Evolutionary conservation across 2,797 vertebrate species (phyloP), one percentile per base, ranked within the genome.

Genomic region (Pteropus rufus): DNA sequence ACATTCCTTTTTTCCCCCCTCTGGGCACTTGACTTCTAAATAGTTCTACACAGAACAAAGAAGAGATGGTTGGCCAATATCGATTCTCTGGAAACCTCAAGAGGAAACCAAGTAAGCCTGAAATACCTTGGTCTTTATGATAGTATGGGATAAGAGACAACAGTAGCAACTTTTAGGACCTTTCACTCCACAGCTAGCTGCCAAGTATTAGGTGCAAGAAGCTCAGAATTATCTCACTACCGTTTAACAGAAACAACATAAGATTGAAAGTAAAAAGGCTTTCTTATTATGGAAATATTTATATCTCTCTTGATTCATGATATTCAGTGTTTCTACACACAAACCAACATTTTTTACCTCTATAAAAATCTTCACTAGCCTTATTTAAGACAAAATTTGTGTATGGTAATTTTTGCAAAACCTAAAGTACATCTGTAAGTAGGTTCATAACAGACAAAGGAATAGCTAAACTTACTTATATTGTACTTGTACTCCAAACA

Each of bases 401-500:
- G 1, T 56, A 73, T 10, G 3, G 31, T n/a, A 69, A 60, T n/a
- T 91, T 76, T n/a, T 93, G 14, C 1, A 80, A 94, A 95, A 75
- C 26, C 52, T 49, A 36, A 60, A 91, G 10, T 29, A 15, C 8
- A 82, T 19, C 34, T 89, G 0, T 89, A 91, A 89, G 36, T 79
- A 80, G 34, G 11, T 87, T 84, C 16, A 0, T 77, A 87, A 79
- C 21, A 46, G 31, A 94, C 7, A 87, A 94, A 24, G 2, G 36
- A 19, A 81, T 6, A 93, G 5, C 7, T 65, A 82, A 69, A 97
- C 99, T 83, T 98, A 99, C 99, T 98, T 99, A 98, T 99, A 99
- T 81, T 99, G 99, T 46, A 98, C 98, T 5, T 99, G 99, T 76
- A 99, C 39, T 93, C 98, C 99, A 97, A 99, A 98, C 0, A 98